Evolutionary conservation across 2,113 vertebrate genomes (phyloP).

Genomic region (Notothenia coriiceps): DNA sequence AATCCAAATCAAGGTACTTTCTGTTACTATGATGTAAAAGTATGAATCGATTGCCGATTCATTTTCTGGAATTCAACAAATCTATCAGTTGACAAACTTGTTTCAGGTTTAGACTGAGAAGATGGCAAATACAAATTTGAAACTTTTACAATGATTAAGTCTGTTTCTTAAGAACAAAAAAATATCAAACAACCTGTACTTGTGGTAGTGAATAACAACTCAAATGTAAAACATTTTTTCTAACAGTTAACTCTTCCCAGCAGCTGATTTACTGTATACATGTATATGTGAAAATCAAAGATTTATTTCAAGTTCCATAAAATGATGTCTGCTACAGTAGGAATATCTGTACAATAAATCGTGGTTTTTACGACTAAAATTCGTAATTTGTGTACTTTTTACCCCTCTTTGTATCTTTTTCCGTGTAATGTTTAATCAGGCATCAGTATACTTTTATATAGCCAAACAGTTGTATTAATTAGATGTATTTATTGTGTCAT

Average conservation of each 20-base stretch:
- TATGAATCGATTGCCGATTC: not conserved
- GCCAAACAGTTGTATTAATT: not conserved
- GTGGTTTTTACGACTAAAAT: not conserved
- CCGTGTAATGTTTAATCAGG: not conserved
- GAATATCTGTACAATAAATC: not conserved
- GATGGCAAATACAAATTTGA: no score
- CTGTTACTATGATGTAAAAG: no score
- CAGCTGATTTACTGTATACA: not conserved
- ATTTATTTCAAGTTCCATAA: not conserved
- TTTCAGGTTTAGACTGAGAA: not conserved
- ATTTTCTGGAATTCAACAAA: not conserved
- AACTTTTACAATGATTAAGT: not conserved
- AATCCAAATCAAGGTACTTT: not conserved
- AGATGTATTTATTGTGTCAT: slow-evolving; percentile 23
- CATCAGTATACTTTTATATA: not conserved
- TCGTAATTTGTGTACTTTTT: not conserved
- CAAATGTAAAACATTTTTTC: not conserved
- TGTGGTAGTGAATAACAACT: no score
- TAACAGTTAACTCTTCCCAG: not conserved
- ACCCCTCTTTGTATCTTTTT: not conserved
- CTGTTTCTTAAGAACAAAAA: not conserved
- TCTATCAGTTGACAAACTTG: not conserved
- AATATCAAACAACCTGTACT: not conserved
- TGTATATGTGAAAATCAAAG: not conserved
- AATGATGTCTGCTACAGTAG: not conserved